Evolutionary conservation across 2,113 vertebrate genomes (phyloP).

Genomic region (Toxotes chatareus): DNA sequence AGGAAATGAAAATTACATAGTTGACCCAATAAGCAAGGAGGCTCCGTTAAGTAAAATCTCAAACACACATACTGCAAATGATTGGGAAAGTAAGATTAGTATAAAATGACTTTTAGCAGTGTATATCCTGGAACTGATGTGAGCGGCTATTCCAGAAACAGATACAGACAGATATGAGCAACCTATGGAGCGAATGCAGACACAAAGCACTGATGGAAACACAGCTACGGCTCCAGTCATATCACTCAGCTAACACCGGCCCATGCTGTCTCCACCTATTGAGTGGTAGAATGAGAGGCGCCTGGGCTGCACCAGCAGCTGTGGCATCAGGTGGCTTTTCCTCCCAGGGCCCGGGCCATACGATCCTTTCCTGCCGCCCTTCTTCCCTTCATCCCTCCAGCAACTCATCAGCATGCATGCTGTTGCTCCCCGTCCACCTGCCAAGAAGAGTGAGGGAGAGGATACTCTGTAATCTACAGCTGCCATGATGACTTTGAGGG

Average conservation of each 20-base stretch:
- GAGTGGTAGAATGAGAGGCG: slow-evolving; percentile 65
- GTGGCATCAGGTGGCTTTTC: slow-evolving; percentile 84
- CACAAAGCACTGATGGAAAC: slow-evolving; percentile 41
- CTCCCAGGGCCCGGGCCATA: slow-evolving; percentile 75
- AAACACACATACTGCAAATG: neutral
- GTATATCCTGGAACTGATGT: neutral
- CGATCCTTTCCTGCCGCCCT: slow-evolving; percentile 83
- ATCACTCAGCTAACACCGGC: slow-evolving; percentile 52
- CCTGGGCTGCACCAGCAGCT: slow-evolving; percentile 74
- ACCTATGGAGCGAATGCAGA: slow-evolving; percentile 34
- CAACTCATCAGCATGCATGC: slow-evolving; percentile 79
- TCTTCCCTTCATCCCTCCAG: slow-evolving; percentile 63
- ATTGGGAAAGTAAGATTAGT: neutral
- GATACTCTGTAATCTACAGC: slow-evolving; percentile 80
- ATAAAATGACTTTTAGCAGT: slow-evolving; percentile 12
- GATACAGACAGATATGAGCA: neutral
- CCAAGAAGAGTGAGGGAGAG: slow-evolving; percentile 75
- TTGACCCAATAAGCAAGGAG: neutral
- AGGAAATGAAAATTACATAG: neutral
- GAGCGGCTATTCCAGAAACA: neutral
- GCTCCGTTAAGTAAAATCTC: neutral
- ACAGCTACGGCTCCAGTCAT: slow-evolving; percentile 41
- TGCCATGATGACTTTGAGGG: slow-evolving; percentile 82
- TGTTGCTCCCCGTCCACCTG: slow-evolving; percentile 60
- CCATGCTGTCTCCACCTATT: slow-evolving; percentile 76